These are phyloP conservation scores for Lasius platythorax DNA, from an alignment of 2,888 invertebrate genomes.

Conservation along the genomic window DNA sequence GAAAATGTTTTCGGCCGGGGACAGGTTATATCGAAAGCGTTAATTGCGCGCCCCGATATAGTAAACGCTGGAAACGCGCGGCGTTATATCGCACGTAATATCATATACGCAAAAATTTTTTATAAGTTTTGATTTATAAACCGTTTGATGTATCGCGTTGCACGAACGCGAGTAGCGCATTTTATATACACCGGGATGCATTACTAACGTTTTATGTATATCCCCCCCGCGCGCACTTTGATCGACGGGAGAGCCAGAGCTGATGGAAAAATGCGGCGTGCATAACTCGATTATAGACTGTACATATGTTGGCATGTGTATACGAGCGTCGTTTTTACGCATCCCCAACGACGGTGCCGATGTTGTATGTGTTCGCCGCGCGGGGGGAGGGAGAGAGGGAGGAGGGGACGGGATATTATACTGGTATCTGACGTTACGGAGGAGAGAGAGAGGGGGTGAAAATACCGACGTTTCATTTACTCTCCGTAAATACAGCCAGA, in stretches of 20 bases:
- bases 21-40: conserved; percentile 34
- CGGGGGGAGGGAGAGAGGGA: too few species aligned
- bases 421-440: conserved; percentile 32
- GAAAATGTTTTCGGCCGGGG: conserved; percentile 24
- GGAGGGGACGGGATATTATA: conserved; percentile 32
- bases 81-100: conserved; percentile 51
- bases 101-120: conserved; percentile 63
- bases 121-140: conserved; percentile 75
- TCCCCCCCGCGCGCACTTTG: conserved; percentile 71
- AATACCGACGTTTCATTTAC: conserved; percentile 49
- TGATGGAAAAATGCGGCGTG: conserved; percentile 76
- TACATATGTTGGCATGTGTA: conserved; percentile 59
- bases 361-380: conserved; percentile 10
- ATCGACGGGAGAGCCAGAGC: conserved; percentile 70
- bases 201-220: conserved; percentile 71
- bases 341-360: conserved; percentile 50
- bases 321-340: conserved; percentile 71
- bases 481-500: conserved; percentile 43
- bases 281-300: conserved; percentile 71
- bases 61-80: conserved; percentile 37
- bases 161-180: conserved; percentile 62
- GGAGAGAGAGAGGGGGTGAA: background rate
- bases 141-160: conserved; percentile 67
- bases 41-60: conserved; percentile 37
- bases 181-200: conserved; percentile 69